Evolutionary conservation across 1,140 invertebrate genomes (phyloP), one percentile per base, ranked within the genome.

Genomic region (Leptonema lineaticorne): DNA sequence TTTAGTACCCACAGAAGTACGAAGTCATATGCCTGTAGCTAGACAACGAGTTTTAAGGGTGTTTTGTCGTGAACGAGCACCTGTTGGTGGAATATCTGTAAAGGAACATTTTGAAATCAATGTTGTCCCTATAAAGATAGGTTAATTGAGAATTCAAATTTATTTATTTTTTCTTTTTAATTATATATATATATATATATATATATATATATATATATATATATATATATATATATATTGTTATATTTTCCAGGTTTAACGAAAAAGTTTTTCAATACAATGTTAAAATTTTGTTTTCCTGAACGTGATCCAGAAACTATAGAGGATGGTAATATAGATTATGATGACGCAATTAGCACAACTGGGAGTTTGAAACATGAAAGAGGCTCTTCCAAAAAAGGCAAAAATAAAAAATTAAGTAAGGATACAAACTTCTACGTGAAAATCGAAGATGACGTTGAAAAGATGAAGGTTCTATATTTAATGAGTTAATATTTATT

Each of bases 71-170:
- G 94, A 96, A 79, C 91, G 92, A 72, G 92, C 93, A 56, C 91
- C 94, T 18, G 96, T 99, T 30, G 96, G 95, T 48, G 97, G 97
- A 0, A 99, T 99, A 71, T 93, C 95, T 0, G 94, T 99, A 0
- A 99, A 99, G 78, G 97, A 99, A 77, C 96, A 99, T 82, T 97
- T 99, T 79, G 96, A 98, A 81, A 94, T 97, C 41, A 97, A 96
- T 81, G 90, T 97, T 45, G 93, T 95, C 4, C 95, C 95, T 33
- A 86, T 97, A 53, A 94, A 92, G 0, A 95, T 97, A 72, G 92
- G 94, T 88, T 82, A 77, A 74, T 65, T n/a, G n/a, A n/a, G n/a
- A n/a, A n/a, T n/a, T n/a, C n/a, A n/a, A 11, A 48, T 48, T 48
- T 48, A 16, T 20, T 11, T 48, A 6, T 48, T 48, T 48, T 16